Evolutionary conservation across 1,140 invertebrate species (phyloP).

Genomic region (Lineus longissimus): DNA sequence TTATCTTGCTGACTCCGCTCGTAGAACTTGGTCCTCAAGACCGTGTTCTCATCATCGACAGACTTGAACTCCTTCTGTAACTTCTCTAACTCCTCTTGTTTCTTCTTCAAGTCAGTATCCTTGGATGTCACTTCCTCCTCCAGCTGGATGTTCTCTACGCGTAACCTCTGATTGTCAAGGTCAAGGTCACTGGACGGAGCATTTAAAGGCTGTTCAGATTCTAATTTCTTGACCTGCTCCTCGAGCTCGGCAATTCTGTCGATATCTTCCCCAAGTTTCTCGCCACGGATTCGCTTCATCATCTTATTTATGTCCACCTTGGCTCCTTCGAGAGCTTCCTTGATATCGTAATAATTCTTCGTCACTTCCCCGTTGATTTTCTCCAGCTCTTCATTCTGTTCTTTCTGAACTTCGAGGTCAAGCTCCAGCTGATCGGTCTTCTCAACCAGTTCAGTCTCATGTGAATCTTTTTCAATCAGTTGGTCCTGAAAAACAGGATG

Average conservation of each 20-base stretch:
- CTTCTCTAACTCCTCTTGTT: background rate
- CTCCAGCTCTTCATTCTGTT: constrained; percentile 1
- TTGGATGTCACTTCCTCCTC: background rate
- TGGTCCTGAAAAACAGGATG: constrained; percentile 2
- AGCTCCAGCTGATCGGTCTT: background rate
- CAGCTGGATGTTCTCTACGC: background rate
- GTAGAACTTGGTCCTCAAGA: background rate
- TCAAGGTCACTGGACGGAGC: background rate
- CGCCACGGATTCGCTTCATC: background rate
- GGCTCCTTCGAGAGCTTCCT: background rate
- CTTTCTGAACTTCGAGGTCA: background rate
- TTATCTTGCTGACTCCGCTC: background rate
- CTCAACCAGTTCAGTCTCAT: background rate
- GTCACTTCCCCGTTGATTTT: background rate
- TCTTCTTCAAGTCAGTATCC: background rate
- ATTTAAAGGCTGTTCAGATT: background rate
- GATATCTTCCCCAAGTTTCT: background rate
- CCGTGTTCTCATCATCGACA: background rate
- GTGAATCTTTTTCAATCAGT: background rate
- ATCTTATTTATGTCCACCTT: background rate
- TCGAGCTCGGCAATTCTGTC: background rate
- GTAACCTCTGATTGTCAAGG: background rate
- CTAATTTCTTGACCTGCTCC: background rate
- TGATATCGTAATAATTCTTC: background rate
- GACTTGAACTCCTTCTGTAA: background rate